Base-by-base conservation (phyloP, 2,888 invertebrate species). In the Mystacides longicornis region DNA sequence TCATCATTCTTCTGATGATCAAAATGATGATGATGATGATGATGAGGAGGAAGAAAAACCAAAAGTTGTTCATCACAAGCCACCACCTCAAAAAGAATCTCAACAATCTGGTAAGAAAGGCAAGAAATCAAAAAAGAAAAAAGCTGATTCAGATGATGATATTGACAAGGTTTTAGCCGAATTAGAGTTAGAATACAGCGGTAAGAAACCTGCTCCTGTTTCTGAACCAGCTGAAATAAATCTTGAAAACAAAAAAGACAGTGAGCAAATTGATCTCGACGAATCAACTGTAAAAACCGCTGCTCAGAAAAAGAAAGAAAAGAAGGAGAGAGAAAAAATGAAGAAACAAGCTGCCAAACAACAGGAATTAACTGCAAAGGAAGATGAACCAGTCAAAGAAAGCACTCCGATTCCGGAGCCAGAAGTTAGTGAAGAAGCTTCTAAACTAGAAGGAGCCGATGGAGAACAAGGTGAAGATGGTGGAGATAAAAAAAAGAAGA, bases 221-320 rank as follows among this genome's bases (percentile, higher is more conserved):
- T 22, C 23, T 9, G 59, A 57, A 49, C 62, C 64, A 16, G 66
- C 69, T 54, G 68, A 72, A 61, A 33, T 50, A 18, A 73, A 65
- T 67, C 64, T 67, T 43, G 64, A 66, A 53, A 76, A 74, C 62
- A 67, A 67, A 51, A 73, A 71, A 21, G 73, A 72, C 51, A 65
- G 68, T 49, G 69, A 68, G 47, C 71, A 70, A 55, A 78, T 80
- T 62, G 80, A 78, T 58, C 78, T 79, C 62, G 81, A 81, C 59
- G 70, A 75, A 18, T 67, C 75, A 31, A 83, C 85, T 1, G 78
- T 89, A 14, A 90, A 91, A 73, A 82, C 87, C 14, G 88, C 90
- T 3, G 89, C 91, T 1, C 90, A 92, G 67, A 93, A 93, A 73
- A 92, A 90, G 66, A 91, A 91, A 65, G 92, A 92, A 64, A 93